Evolutionary conservation across 2,797 vertebrate species (phyloP).

Genomic region (Avahi laniger): DNA sequence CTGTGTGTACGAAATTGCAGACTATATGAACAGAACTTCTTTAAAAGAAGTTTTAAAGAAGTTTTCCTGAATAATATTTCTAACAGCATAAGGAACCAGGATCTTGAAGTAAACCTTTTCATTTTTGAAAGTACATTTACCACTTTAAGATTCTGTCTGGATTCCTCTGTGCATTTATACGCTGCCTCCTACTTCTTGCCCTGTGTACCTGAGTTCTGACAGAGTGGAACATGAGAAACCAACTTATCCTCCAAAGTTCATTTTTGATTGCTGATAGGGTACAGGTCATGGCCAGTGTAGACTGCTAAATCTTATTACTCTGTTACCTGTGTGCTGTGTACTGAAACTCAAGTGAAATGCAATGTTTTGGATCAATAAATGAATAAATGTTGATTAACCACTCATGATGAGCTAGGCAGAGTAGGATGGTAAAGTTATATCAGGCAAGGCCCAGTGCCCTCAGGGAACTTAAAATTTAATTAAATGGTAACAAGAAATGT

Average conservation of each 20-base stretch:
- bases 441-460: not conserved
- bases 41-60: no score
- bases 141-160: slow-evolving; percentile 77
- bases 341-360: slow-evolving; percentile 53
- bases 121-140: slow-evolving; percentile 79
- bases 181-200: slow-evolving; percentile 68
- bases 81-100: slow-evolving; percentile 66
- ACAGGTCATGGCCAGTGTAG: slow-evolving; percentile 61
- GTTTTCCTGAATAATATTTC: slow-evolving; percentile 76
- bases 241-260: slow-evolving; percentile 65
- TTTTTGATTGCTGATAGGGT: slow-evolving; percentile 65
- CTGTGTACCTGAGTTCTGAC: slow-evolving; percentile 75
- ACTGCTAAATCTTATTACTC: slow-evolving; percentile 60
- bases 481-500: not conserved
- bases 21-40: slow-evolving; percentile 65
- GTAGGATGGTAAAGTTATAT: slow-evolving; percentile 9
- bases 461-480: slow-evolving; percentile 26
- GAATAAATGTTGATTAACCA: slow-evolving; percentile 33
- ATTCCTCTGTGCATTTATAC: slow-evolving; percentile 74
- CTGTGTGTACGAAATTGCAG: slow-evolving; percentile 58
- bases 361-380: slow-evolving; percentile 39
- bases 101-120: slow-evolving; percentile 80
- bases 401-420: not conserved
- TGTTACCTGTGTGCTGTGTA: not conserved
- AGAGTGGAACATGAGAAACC: slow-evolving; percentile 67